Conservation (phyloP, 2,113 vertebrate species). For the Motacilla tschutschensis region DNA sequence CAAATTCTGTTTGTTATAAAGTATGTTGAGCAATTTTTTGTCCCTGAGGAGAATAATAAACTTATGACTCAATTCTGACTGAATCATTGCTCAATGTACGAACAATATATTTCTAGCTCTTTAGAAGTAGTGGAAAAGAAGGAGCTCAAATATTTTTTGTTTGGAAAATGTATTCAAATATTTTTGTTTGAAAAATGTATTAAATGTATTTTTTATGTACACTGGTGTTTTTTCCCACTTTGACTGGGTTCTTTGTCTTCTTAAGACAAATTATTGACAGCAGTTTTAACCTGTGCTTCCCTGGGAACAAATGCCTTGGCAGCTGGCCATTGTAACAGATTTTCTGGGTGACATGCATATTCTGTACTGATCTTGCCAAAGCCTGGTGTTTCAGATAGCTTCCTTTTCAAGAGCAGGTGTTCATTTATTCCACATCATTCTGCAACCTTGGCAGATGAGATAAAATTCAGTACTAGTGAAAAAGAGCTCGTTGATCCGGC, state of each 20-base stretch:
- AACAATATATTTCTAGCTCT: not conserved
- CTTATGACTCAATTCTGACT: not conserved
- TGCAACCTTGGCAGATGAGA: conserved; percentile 32
- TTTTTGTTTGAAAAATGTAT: not conserved
- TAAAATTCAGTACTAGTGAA: not conserved
- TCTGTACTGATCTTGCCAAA: conserved; percentile 24
- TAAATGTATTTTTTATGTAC: not conserved
- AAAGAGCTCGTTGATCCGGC: not conserved
- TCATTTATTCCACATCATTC: conserved; percentile 56
- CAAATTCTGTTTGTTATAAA: not conserved
- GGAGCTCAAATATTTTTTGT: not conserved
- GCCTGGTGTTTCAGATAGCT: conserved; percentile 28
- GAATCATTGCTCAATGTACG: not conserved
- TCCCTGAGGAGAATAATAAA: not conserved
- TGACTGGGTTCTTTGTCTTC: not conserved
- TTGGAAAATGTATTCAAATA: not conserved
- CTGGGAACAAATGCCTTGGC: conserved; percentile 16
- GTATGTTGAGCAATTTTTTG: not conserved
- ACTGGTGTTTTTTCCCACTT: not conserved
- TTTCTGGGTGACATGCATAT: conserved; percentile 21
- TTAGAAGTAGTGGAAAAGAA: not conserved
- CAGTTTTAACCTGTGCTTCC: conserved; percentile 35
- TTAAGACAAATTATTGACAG: not conserved
- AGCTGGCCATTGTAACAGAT: conserved; percentile 26
- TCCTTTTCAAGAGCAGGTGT: conserved; percentile 55